phyloP scores from a whole-genome alignment of 2,797 vertebrate species.

The Halcyon leucocephala region DNA sequence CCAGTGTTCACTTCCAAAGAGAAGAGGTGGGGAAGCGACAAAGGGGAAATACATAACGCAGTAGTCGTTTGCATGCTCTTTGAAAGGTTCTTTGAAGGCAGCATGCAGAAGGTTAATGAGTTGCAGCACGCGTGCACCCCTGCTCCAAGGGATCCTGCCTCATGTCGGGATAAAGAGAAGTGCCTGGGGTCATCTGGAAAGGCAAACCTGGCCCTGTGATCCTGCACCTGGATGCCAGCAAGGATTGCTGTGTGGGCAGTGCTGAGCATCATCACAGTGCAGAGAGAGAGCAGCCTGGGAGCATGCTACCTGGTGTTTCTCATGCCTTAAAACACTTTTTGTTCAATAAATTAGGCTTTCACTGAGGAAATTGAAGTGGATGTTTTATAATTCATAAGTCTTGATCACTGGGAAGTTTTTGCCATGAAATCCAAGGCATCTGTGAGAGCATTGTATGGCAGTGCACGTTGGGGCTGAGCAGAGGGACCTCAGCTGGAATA shows the following conservation, averaged over 20 bases:
- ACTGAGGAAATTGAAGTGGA: neutral
- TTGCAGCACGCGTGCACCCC: neutral
- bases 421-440: neutral
- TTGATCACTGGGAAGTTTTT: neutral
- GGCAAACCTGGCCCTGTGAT: neutral
- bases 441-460: neutral
- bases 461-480: accelerated
- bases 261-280: neutral
- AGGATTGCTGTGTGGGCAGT: neutral
- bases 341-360: neutral
- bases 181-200: constrained; percentile 3
- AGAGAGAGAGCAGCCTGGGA: neutral
- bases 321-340: neutral
- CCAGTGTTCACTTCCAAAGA: neutral
- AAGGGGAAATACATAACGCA: neutral
- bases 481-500: neutral
- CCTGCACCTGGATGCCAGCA: neutral
- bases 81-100: neutral
- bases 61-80: neutral
- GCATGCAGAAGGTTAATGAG: neutral
- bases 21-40: neutral
- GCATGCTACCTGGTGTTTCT: neutral
- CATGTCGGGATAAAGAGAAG: neutral
- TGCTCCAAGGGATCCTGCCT: neutral
- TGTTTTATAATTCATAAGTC: neutral